phyloP scores from a whole-genome alignment of 2,888 invertebrate species.

The Ophonus ardosiacus region DNA sequence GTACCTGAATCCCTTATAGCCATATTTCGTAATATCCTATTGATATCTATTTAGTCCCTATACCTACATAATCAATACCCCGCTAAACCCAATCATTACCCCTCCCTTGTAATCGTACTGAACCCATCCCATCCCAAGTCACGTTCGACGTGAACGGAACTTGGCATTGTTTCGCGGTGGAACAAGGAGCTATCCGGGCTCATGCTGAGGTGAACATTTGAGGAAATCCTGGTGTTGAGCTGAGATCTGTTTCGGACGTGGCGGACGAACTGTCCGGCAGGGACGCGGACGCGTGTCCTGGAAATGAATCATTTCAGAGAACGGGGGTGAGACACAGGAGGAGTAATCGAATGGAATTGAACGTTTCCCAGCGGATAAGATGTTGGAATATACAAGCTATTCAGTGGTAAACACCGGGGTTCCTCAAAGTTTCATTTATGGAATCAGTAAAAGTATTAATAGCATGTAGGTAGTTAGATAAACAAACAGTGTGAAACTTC shows the following conservation, averaged over 20 bases:
- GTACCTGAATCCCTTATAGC: background rate
- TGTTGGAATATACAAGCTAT: no score
- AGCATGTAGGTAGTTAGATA: no score
- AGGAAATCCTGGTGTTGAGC: slow-evolving; percentile 51
- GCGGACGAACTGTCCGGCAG: slow-evolving; percentile 38
- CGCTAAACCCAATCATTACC: background rate
- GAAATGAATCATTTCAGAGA: slow-evolving; percentile 50
- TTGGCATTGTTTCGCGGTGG: slow-evolving; percentile 32
- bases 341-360: background rate
- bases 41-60: background rate
- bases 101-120: background rate
- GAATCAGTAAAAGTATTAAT: no score
- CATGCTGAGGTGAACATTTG: slow-evolving; percentile 27
- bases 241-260: slow-evolving; percentile 60
- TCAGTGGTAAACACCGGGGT: no score
- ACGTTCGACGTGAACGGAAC: slow-evolving; percentile 44
- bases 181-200: background rate
- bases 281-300: slow-evolving; percentile 26
- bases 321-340: background rate
- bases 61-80: background rate
- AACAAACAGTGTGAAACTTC: no score
- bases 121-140: slow-evolving; percentile 19
- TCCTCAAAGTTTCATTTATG: no score
- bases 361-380: background rate
- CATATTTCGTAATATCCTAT: background rate